Conservation (phyloP, 2,888 invertebrate species). For the Thecophora atra region DNA sequence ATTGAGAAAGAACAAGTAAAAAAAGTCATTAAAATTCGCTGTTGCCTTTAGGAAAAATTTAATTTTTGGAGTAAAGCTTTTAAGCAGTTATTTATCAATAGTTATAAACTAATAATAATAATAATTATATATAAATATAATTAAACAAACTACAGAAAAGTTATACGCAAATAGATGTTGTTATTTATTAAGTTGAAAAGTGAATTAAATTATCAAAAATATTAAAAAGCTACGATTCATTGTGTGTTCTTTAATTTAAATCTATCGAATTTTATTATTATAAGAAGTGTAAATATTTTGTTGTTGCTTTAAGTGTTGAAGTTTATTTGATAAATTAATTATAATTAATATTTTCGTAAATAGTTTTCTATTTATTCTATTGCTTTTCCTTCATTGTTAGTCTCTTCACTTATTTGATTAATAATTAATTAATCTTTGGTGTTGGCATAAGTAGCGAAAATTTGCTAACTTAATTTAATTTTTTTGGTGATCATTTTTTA, state of each 20-base stretch:
- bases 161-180: constrained; percentile 30
- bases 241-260: not conserved
- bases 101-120: not conserved
- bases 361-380: not conserved
- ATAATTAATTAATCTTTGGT: too few species aligned
- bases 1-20: not conserved
- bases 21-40: constrained; percentile 38
- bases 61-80: constrained; percentile 9
- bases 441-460: too few species aligned
- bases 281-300: not conserved
- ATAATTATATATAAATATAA: constrained; percentile 10
- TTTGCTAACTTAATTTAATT: too few species aligned
- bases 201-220: not conserved
- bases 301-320: too few species aligned
- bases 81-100: constrained; percentile 5
- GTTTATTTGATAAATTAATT: too few species aligned
- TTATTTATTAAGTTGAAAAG: not conserved
- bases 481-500: too few species aligned
- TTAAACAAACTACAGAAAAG: constrained; percentile 31
- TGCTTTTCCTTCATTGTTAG: too few species aligned
- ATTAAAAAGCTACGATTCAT: constrained; percentile 3
- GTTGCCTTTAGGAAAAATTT: constrained; percentile 50
- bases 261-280: not conserved
- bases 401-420: too few species aligned
- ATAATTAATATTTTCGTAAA: not conserved